Evolutionary conservation across 1,140 invertebrate species (phyloP), one percentile per base, ranked within the genome.

Genomic region (Drosophila sturtevanti): DNA sequence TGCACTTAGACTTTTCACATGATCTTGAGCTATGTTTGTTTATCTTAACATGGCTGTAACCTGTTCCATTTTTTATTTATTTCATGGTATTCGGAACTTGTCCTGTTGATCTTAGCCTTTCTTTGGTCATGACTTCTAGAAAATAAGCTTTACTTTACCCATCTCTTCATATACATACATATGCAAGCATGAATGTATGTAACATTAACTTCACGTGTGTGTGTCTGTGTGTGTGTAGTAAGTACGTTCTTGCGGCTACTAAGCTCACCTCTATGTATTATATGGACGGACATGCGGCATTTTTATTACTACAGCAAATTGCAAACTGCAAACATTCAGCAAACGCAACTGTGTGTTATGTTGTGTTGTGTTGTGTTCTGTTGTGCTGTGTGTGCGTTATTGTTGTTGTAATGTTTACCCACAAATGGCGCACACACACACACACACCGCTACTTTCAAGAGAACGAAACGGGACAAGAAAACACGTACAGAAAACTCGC

Each of bases 271-370:
- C 63, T 67, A 55, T 63, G 35, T 44, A 27, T 59, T 73, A 48
- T 74, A 74, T 73, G 66, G 64, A 73, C 65, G 71, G 71, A 67
- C 72, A 74, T 74, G 74, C 66, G 71, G 71, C 71, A 74, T 74
- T 74, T 74, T 74, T 74, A 74, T 74, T 74, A 74, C 72, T 74
- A 55, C 71, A 64, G 68, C 59, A 72, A 72, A 64, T 69, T 64
- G 69, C 68, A 72, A 16, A 37, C 18, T 31, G 31, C 27, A 37
- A 58, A 58, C 16, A 27, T 18, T 34, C 27, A 11, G 55, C 22
- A 11, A 16, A 22, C 6, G 41, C 58, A 71, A 71, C 68, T 66
- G 48, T 31, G 27, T 31, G 27, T 24, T 24, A 1, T 31, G 27
- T 31, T 31, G 5, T 31, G 27, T 59, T 56, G 34, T 35, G 66